Evolutionary conservation across 1,140 invertebrate genomes (phyloP).

Genomic region (Halesus radiatus): DNA sequence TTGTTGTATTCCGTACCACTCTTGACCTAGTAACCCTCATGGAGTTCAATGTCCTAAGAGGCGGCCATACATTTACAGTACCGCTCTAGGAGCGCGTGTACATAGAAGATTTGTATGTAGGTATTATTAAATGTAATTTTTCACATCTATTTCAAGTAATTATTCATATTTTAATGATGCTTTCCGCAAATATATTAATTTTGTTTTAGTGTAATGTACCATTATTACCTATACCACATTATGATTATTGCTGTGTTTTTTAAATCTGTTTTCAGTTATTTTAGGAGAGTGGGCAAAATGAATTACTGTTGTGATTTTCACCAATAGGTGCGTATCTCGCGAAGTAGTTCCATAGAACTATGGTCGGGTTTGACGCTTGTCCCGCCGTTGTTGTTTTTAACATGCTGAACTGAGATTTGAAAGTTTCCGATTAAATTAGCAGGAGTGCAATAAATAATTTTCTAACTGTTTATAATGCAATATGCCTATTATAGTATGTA

Average conservation of each 20-base stretch:
- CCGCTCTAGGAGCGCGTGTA: not conserved
- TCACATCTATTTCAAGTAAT: not conserved
- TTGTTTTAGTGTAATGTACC: not conserved
- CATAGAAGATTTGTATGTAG: not conserved
- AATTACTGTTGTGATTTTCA: too few relatives aligned
- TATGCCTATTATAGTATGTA: too few relatives aligned
- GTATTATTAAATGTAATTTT: not conserved
- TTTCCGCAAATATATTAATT: not conserved
- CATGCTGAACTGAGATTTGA: too few relatives aligned
- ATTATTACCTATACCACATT: too few relatives aligned
- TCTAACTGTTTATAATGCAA: too few relatives aligned
- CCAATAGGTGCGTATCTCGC: too few relatives aligned
- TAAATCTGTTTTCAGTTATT: too few relatives aligned
- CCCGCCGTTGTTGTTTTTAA: not conserved
- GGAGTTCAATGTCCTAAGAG: slow-evolving; percentile 22
- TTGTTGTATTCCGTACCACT: not conserved
- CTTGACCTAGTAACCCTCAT: slow-evolving; percentile 37
- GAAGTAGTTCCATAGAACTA: too few relatives aligned
- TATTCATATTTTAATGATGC: not conserved
- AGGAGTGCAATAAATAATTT: too few relatives aligned
- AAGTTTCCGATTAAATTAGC: too few relatives aligned
- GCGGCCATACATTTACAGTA: not conserved
- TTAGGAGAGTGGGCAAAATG: too few relatives aligned
- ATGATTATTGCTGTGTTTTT: too few relatives aligned
- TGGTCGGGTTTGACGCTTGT: not conserved